These are phyloP conservation scores for Neodontobutis hainanensis DNA, from an alignment of 2,113 vertebrate genomes.

Conservation along the genomic window DNA sequence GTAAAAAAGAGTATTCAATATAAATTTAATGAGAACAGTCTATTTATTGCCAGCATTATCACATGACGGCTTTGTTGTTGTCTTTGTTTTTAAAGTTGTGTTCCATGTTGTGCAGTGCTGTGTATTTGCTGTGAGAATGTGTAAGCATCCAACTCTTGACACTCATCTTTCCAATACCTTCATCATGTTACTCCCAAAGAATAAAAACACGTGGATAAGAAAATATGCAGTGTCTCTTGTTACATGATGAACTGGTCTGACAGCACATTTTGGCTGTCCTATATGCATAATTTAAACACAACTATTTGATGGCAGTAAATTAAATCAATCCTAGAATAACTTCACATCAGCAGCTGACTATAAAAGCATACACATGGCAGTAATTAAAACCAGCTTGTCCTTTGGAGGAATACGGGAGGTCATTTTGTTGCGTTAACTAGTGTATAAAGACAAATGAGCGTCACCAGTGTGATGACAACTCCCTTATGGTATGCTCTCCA, in stretches of 20 bases:
- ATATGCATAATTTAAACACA: neutral
- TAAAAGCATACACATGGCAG: neutral
- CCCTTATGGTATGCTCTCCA: slow-evolving; percentile 42
- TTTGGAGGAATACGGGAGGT: neutral
- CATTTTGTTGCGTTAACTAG: slow-evolving; percentile 11
- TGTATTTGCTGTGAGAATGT: slow-evolving; percentile 71
- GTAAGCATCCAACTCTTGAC: slow-evolving; percentile 35
- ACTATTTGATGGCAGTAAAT: neutral
- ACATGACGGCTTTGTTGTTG: slow-evolving; percentile 55
- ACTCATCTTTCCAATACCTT: slow-evolving; percentile 60
- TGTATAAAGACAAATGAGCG: slow-evolving; percentile 26
- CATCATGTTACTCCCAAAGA: slow-evolving; percentile 71
- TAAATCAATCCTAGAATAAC: neutral
- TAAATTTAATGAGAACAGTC: slow-evolving; percentile 72
- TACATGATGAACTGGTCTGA: slow-evolving; percentile 49
- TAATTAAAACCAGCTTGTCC: neutral
- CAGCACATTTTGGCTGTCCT: slow-evolving; percentile 27
- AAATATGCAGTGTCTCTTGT: slow-evolving; percentile 8
- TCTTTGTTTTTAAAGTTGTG: slow-evolving; percentile 68
- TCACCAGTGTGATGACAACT: slow-evolving; percentile 47
- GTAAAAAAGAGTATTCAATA: slow-evolving; percentile 79
- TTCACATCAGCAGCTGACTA: neutral
- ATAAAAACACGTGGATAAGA: slow-evolving; percentile 61
- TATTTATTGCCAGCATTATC: slow-evolving; percentile 80
- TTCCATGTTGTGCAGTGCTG: slow-evolving; percentile 64